Evolutionary conservation across 2,888 invertebrate genomes (phyloP), one percentile per base, ranked within the genome.

Genomic region (Cosmia pyralina): DNA sequence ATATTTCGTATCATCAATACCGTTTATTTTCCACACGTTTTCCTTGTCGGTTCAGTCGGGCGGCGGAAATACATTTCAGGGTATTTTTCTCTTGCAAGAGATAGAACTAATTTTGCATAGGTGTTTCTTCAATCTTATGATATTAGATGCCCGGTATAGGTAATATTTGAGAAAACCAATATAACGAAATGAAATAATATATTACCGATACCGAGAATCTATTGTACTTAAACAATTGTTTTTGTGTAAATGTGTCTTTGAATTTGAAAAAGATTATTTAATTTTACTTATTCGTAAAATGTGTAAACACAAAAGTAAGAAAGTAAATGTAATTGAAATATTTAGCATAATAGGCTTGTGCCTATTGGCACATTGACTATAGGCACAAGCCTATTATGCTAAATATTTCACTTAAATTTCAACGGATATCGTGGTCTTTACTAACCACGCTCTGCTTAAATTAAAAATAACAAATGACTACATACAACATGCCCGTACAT

Each of bases 1-100:
- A 88, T 91, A 90, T 90, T 88, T 88, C 88, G 87, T 87, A 89
- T 88, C 89, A 90, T 90, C 90, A 89, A 91, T 91, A 90, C 88
- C 90, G 87, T 90, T 90, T 90, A 89, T 89, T 89, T 88, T 86
- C 87, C 85, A 86, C 87, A 86, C 88, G 86, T 88, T 89, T 87
- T 85, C 86, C 88, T 86, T 87, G 86, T 88, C 87, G 83, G 86
- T 86, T 88, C 88, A 89, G 84, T 88, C 89, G 87, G 76, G 82
- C 84, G 85, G 74, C 70, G 81, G 77, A 79, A 88, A 87, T 86
- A 87, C 84, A 86, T 87, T 84, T 83, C 84, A 69, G 73, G 72
- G 77, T 81, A 85, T 86, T 86, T 86, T 86, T 88, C 87, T 83
- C 79, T 75, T 84, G 77, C 78, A 67, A 84, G 60, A 80, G 73